Conservation (phyloP, 2,113 vertebrate species). For the Spheniscus mendiculus region DNA sequence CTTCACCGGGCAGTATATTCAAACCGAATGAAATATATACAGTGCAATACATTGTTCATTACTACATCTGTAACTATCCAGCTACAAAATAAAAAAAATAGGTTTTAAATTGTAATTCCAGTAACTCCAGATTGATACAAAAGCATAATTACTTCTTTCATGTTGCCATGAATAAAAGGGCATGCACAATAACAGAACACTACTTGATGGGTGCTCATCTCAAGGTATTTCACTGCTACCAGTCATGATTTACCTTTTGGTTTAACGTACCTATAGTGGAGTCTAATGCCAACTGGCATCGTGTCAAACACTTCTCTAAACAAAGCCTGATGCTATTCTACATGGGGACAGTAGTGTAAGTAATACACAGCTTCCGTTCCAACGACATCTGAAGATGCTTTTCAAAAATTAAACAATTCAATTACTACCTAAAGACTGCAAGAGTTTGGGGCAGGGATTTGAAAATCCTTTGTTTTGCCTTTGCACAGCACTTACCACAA, state of each 20-base stretch:
- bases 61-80: neutral
- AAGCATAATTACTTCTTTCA: neutral
- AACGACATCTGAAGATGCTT: neutral
- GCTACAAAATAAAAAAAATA: neutral
- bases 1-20: neutral
- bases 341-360: neutral
- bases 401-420: neutral
- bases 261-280: rapidly evolving
- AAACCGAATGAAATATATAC: neutral
- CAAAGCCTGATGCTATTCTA: neutral
- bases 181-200: neutral
- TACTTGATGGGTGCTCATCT: neutral
- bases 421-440: neutral
- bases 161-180: neutral
- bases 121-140: neutral
- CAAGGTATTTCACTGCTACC: neutral
- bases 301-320: neutral
- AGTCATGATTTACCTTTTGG: neutral
- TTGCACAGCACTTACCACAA: neutral
- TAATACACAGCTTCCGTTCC: neutral
- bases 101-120: neutral
- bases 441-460: neutral
- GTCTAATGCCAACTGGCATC: neutral
- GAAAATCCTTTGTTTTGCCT: neutral
- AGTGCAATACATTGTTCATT: neutral